Base-by-base conservation (phyloP, 35 echinoderm and acorn worm genomes). In the Apostichopus californicus region DNA sequence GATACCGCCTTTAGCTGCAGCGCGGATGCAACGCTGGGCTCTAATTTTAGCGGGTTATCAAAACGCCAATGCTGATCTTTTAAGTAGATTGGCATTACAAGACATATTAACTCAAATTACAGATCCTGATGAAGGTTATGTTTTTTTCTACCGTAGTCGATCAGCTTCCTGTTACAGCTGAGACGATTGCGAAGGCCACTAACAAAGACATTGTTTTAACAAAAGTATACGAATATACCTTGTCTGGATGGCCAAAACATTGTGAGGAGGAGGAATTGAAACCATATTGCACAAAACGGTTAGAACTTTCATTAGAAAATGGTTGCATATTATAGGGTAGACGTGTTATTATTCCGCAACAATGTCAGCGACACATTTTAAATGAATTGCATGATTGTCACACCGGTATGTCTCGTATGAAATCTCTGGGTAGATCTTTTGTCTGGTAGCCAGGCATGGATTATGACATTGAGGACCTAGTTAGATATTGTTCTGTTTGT, bases 371-470 rank as follows among this genome's bases (percentile, higher is more conserved):
- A 25, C 25, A 78, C 20, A 84, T 93, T 22, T 55, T 93, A 10
- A 8, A 15, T 5, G 92, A 93, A 57, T 78, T 93, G 57, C 89
- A 94, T 92, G 88, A 91, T 15, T 61, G 81, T 18, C 79, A 94
- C 77, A 79, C 87, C 17, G 90, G 80, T 1, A 92, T 92, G 25
- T 46, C 24, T 75, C 24, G 86, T 6, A 94, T 94, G 87, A 94
- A 91, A 56, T 66, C 93, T 6, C 71, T 94, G n/a, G 93, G 78
- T 17, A 68, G 78, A 18, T 88, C 82, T 55, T 90, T 90, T 52
- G 20, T 94, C 1, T 94, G 93, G 80, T 94, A 90, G 93, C 80
- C 86, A 78, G 73, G 78, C 10, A 79, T 89, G 7, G 86, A 93
- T 61, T 22, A 80, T 53, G 81, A 87, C 26, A 87, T 87, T 24